Percentiles rank a stretch among this genome's conserved stretches.
Conservation (phyloP, 2,797 vertebrate genomes). For the Ctenosaura bakeri region DNA sequence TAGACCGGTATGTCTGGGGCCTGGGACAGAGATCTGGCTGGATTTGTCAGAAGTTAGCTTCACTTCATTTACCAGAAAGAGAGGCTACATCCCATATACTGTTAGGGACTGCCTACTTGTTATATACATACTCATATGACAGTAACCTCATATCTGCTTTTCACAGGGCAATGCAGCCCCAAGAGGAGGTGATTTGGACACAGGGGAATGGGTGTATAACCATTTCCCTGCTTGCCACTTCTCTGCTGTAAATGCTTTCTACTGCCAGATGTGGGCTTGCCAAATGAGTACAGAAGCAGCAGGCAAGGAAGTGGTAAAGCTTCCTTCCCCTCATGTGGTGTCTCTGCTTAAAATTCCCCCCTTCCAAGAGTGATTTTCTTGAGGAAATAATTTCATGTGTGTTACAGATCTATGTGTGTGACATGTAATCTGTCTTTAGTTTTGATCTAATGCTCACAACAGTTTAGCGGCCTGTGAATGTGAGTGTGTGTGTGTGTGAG, state of each 20-base stretch:
- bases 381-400: background rate
- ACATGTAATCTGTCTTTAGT: background rate
- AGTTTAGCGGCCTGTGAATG: background rate
- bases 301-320: background rate
- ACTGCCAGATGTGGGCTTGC: background rate
- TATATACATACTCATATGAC: background rate
- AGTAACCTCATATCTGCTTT: background rate
- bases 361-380: background rate
- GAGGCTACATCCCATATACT: background rate
- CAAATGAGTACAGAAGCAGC: background rate
- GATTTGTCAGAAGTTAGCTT: background rate
- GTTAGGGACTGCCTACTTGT: background rate
- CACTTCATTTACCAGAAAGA: background rate
- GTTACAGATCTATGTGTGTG: background rate
- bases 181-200: background rate
- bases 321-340: background rate
- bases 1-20: slow-evolving; percentile 77
- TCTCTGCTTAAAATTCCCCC: background rate
- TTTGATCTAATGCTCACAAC: background rate
- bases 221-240: background rate
- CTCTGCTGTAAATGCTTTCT: background rate
- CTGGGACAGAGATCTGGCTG: background rate
- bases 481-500: background rate
- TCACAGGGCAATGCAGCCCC: background rate
- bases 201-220: background rate